phyloP scores from a whole-genome alignment of 2,888 invertebrate species.

The Criorhina ranunculi region DNA sequence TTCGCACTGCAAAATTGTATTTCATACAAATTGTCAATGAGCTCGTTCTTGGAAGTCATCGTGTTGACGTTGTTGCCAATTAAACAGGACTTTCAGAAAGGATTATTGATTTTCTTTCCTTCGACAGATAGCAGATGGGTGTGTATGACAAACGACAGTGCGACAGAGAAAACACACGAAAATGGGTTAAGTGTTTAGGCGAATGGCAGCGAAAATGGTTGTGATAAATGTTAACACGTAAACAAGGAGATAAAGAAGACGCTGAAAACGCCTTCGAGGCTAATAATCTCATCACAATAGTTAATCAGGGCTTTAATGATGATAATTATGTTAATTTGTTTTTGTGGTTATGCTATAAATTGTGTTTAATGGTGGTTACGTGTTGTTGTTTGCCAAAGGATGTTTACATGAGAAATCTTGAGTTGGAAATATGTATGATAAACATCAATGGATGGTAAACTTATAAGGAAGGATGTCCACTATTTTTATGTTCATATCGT shows the following conservation, averaged over 20 bases:
- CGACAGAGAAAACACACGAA: neutral
- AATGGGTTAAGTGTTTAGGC: neutral
- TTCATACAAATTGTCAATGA: slow-evolving; percentile 3
- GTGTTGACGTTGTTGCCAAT: slow-evolving; percentile 1
- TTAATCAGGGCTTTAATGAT: slow-evolving; percentile 27
- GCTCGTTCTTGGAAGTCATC: neutral
- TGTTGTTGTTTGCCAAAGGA: neutral
- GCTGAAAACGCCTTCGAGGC: slow-evolving; percentile 34
- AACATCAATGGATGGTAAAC: no score
- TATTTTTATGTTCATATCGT: no score
- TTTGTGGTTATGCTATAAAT: neutral
- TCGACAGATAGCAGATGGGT: no score
- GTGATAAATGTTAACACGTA: slow-evolving; percentile 3
- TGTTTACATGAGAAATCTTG: neutral
- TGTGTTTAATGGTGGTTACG: neutral
- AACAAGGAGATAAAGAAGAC: no score
- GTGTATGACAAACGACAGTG: neutral
- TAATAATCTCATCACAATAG: slow-evolving; percentile 35
- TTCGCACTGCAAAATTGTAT: neutral
- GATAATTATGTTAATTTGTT: slow-evolving; percentile 35
- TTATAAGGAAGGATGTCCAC: no score
- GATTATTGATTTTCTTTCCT: neutral
- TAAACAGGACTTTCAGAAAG: neutral
- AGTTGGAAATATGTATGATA: neutral
- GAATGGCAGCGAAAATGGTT: neutral